Evolutionary conservation across 2,113 vertebrate genomes (phyloP), one percentile per base, ranked within the genome.

Genomic region (Xenopus borealis): DNA sequence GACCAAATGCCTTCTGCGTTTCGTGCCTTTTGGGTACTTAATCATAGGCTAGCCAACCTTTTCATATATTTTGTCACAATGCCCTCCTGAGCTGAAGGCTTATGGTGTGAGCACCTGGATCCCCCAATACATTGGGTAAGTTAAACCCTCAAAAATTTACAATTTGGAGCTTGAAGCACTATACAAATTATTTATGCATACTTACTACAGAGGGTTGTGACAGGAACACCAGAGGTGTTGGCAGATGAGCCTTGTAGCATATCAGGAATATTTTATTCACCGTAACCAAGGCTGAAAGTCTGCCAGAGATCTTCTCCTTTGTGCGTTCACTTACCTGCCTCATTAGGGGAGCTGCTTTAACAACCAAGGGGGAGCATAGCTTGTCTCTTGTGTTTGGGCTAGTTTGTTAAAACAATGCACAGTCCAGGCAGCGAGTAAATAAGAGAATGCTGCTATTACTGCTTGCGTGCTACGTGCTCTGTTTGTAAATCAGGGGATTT

Each of bases 401-500:
- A 16, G 46, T 52, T 63, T 62, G 52, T 47, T 23, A 33, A 27
- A 69, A 58, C 66, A 55, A 9, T 40, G 46, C 11, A 63, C 19
- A 40, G 69, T 69, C 57, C 66, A 69, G 23, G 66, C 57, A 61
- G 23, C 6, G 66, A 59, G 55, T 52, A 62, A 45, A n/a, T 50
- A 52, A n/a, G 58, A 19, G 63, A 75, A 63, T 57, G 73, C 73
- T 76, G 58, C 66, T 64, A 69, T 69, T 57, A 69, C 66, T 76
- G 73, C 73, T 64, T 76, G 73, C 46, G 19, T 69, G 19, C 58
- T 76, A 76, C 73, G 73, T 76, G 73, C 66, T 55, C 59, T 63
- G 73, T 18, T 62, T 76, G 53, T 69, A 53, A 76, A 76, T 69
- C 27, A 76, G 30, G 73, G 73, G 66, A 76, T 76, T 69, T 69